Evolutionary conservation across 1,140 invertebrate genomes (phyloP).

Genomic region (Matsumurasca onukii): DNA sequence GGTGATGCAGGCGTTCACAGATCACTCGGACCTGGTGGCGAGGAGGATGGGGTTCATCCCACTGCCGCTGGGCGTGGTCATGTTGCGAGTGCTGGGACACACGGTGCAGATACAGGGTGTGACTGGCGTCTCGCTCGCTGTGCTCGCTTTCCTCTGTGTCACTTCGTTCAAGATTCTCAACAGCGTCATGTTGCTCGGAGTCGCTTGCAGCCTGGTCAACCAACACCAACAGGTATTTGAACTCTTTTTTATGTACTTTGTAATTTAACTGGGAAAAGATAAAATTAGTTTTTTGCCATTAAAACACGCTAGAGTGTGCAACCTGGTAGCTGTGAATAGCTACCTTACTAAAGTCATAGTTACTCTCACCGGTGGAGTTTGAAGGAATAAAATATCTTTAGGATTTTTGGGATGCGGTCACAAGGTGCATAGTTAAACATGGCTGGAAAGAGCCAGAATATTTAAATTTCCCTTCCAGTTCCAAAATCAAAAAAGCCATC

Average conservation of each 20-base stretch:
- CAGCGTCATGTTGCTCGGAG: conserved; percentile 85
- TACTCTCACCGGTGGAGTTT: no score
- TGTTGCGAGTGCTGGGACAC: conserved; percentile 77
- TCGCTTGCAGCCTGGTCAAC: conserved; percentile 83
- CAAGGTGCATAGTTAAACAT: no score
- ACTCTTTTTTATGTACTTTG: conserved; percentile 10
- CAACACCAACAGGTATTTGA: conserved; percentile 51
- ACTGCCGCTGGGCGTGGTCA: conserved; percentile 88
- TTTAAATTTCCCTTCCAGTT: no score
- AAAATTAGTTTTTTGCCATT: no score
- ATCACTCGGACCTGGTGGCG: conserved; percentile 94
- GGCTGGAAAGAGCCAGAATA: no score
- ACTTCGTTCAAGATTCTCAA: conserved; percentile 80
- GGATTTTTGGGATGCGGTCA: no score
- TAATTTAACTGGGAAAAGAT: no score
- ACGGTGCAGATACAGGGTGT: conserved; percentile 63
- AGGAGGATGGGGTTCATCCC: conserved; percentile 98
- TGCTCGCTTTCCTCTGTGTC: conserved; percentile 78
- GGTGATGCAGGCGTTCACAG: conserved; percentile 90
- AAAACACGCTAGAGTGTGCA: no score
- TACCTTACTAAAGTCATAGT: no score
- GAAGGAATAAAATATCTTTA: no score
- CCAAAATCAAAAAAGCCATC: no score
- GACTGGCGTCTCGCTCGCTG: conserved; percentile 66
- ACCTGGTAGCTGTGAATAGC: no score